phyloP scores from a whole-genome alignment of 1,140 invertebrate genomes.

The Drosophila nigrodunni region DNA sequence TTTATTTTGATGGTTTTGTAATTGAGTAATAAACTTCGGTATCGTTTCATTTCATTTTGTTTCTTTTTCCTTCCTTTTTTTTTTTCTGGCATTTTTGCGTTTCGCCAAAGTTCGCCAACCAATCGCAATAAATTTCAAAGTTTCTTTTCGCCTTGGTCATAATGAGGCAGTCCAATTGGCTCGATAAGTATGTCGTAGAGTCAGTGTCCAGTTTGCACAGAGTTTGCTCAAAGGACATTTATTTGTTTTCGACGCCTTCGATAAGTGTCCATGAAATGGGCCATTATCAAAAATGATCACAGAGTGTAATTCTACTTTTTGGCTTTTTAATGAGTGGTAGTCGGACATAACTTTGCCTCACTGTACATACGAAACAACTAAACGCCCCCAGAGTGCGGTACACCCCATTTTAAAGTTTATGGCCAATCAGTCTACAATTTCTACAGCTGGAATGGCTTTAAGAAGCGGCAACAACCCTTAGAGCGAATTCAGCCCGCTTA shows the following conservation, averaged over 20 bases:
- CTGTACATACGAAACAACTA: constrained; percentile 46
- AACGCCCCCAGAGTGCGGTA: neutral
- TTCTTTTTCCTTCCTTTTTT: constrained; percentile 1
- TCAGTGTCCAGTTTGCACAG: constrained; percentile 9
- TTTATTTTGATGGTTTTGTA: constrained; percentile 83
- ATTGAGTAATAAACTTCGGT: constrained; percentile 84
- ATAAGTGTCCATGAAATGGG: constrained; percentile 65
- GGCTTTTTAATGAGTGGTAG: constrained; percentile 55
- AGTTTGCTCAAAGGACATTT: constrained; percentile 38
- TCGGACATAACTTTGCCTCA: constrained; percentile 5
- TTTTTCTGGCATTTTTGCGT: constrained; percentile 14
- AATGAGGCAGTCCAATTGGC: constrained; percentile 49
- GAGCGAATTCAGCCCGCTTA: neutral
- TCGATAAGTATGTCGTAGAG: constrained; percentile 31
- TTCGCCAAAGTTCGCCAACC: constrained; percentile 55
- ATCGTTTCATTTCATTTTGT: constrained; percentile 34
- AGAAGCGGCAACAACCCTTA: constrained; percentile 35
- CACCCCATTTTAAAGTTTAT: constrained; percentile 45
- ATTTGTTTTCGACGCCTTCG: constrained; percentile 55
- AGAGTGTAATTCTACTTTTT: constrained; percentile 30
- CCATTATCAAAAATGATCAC: constrained; percentile 54
- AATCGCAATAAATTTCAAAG: constrained; percentile 68
- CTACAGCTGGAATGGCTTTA: constrained; percentile 20
- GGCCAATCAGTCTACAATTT: constrained; percentile 56
- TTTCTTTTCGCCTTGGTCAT: constrained; percentile 33